Evolutionary conservation across 2,888 invertebrate genomes (phyloP), one percentile per base, ranked within the genome.

Genomic region (Chironomus tentans): DNA sequence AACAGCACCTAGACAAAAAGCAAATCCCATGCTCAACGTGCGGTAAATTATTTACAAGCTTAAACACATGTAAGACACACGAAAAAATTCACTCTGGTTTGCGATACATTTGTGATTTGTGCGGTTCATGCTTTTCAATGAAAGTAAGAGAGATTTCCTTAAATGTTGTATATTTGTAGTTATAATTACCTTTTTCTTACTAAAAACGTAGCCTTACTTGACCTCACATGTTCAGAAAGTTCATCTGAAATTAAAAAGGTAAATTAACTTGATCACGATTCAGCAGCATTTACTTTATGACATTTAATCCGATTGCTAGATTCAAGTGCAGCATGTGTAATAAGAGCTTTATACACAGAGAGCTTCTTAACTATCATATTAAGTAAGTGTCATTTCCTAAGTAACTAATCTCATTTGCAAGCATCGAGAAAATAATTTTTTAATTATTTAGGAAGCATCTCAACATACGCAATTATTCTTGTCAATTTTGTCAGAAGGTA

Each of bases 161-260:
- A 6, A 2, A 56, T n/a, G n/a, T n/a, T n/a, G n/a, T n/a, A n/a
- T n/a, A n/a, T n/a, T n/a, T n/a, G n/a, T n/a, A n/a, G n/a, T n/a
- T n/a, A n/a, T n/a, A n/a, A 50, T 50, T 50, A 6, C 1, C 50
- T 1, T 50, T 50, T 13, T 10, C 15, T 50, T 28, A 28, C 28
- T 28, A 6, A 50, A 50, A 50, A 15, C 15, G 4, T 5, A 65
- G 21, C 6, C 65, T 21, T 65, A 65, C 21, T 24, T 65, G 2
- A 72, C 72, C 5, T 28, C 61, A 46, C 72, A 72, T 28, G 62
- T 72, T 3, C 72, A 72, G n/a, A 72, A 72, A 13, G 46, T 72
- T 15, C 72, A 72, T 61, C 10, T 72, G 18, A 65, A 65, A 65
- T 3, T 65, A 10, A 65, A 65, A 15, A 56, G 56, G 56, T 56